These are phyloP conservation scores for Athripsodes cinereus DNA, from an alignment of 2,888 invertebrate genomes.

Conservation along the genomic window DNA sequence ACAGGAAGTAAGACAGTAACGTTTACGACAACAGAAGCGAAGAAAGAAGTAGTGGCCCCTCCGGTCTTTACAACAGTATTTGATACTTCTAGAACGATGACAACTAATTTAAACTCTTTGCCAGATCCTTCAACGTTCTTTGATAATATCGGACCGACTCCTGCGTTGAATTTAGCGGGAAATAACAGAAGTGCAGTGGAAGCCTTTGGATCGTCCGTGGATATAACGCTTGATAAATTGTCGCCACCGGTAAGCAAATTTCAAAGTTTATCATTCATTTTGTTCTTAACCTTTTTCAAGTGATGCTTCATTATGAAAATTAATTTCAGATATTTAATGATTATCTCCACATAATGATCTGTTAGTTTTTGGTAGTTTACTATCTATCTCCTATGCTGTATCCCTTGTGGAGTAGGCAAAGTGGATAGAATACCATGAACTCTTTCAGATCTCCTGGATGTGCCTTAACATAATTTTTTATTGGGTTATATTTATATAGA, in stretches of 20 bases:
- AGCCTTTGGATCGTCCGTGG: constrained; percentile 16
- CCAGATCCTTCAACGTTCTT: constrained; percentile 50
- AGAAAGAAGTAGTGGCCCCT: neutral
- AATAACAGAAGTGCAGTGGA: constrained; percentile 19
- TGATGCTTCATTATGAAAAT: constrained; percentile 4
- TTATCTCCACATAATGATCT: too few relatives aligned
- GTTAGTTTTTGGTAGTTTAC: too few relatives aligned
- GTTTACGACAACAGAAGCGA: neutral
- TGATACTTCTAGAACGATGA: constrained; percentile 13
- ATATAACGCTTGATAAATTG: constrained; percentile 20
- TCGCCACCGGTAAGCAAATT: constrained; percentile 29
- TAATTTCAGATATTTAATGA: constrained; percentile 3
- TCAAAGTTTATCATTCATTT: too few relatives aligned
- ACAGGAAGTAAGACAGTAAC: constrained; percentile 20
- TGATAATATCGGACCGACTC: constrained; percentile 41
- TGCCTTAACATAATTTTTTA: too few relatives aligned
- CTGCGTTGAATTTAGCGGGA: constrained; percentile 35
- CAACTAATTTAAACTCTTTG: constrained; percentile 30
- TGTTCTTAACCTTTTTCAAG: neutral
- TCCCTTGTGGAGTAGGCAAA: too few relatives aligned
- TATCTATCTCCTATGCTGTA: too few relatives aligned
- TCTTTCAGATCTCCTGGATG: too few relatives aligned
- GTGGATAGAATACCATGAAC: too few relatives aligned
- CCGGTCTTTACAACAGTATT: neutral
- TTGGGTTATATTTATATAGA: too few relatives aligned